Base-by-base conservation (phyloP, 1,140 invertebrate species). In the Ericerus pela region DNA sequence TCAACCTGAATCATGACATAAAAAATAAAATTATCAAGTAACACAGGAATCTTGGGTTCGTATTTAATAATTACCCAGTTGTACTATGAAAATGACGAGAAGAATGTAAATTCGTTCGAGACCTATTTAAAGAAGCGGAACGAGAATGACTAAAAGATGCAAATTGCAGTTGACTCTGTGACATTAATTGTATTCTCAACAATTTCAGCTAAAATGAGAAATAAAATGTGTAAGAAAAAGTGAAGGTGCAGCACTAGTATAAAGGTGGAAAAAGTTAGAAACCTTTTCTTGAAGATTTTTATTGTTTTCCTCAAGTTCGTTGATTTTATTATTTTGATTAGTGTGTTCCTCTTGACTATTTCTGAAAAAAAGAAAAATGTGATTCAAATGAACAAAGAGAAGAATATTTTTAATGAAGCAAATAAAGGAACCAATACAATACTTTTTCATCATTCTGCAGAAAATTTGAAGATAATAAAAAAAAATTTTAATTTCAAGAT, bases 291-390 rank as follows among this genome's bases (percentile, higher is more conserved):
- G 16, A 5, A 47, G 41, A 4, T 24, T 16, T 47, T 14, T 20
- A 24, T 47, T 47, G 18, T 18, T 24, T 22, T 18, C 26, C 26
- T 47, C 41, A 2, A 47, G 20, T 24, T 47, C 41, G 22, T 47
- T 24, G 10, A 47, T 47, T 47, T 24, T 47, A 22, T 24, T 47
- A 24, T 47, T 47, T 24, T 47, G 41, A 47, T 47, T 47, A 5
- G 26, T 10, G 2, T 24, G 20, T 4, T 47, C 41, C 26, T 47
- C 41, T 47, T 47, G 12, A 24, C 6, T 47, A 24, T 14, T 8
- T 47, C 41, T 47, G 41, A 24, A 47, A 47, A n/a, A n/a, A n/a
- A n/a, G n/a, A n/a, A n/a, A n/a, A n/a, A n/a, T n/a, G n/a, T n/a
- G n/a, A n/a, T n/a, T n/a, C n/a, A n/a, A n/a, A n/a, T n/a, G n/a